Evolutionary conservation across 1,140 invertebrate genomes (phyloP), one percentile per base, ranked within the genome.

Genomic region (Drosophila oshimai): DNA sequence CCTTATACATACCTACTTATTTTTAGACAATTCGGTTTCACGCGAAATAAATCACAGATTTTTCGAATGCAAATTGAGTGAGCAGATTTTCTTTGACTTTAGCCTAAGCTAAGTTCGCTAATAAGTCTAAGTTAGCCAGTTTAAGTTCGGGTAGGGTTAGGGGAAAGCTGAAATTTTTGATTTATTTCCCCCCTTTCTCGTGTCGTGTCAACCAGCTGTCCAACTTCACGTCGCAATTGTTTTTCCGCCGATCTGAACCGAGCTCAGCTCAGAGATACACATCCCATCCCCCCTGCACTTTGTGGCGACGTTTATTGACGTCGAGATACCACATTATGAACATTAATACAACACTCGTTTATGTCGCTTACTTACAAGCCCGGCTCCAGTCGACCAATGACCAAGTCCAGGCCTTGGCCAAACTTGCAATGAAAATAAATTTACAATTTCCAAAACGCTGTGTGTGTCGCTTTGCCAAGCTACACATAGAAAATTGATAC

Each of bases 321-420:
- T 89, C 68, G 80, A 74, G 80, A 89, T 89, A 89, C 87, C 87
- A 89, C 87, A 88, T 89, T 89, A 89, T 89, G 87, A 89, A 89
- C 87, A 89, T 89, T 89, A 89, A 89, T 86, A 79, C 87, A 89
- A 89, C 87, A 89, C 87, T 83, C 87, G 80, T 89, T 89, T 89
- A 89, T 77, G 87, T 79, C 81, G 87, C 80, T 87, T 89, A 87
- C 87, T 86, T 89, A 89, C 87, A 89, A 87, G 73, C 51, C 57
- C 18, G 18, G 39, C 54, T 53, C 54, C 29, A 26, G 29, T 34
- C 46, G 29, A 50, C 46, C 53, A 60, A 34, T 60, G 55, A 65
- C 62, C 60, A 50, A 36, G 62, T 67, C 62, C 62, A 67, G 42
- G 60, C 58, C 61, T 50, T 41, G 62, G 58, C 44, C 60, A 15